Evolutionary conservation across 2,888 invertebrate genomes (phyloP).

Genomic region (Dasysyrphus albostriatus): DNA sequence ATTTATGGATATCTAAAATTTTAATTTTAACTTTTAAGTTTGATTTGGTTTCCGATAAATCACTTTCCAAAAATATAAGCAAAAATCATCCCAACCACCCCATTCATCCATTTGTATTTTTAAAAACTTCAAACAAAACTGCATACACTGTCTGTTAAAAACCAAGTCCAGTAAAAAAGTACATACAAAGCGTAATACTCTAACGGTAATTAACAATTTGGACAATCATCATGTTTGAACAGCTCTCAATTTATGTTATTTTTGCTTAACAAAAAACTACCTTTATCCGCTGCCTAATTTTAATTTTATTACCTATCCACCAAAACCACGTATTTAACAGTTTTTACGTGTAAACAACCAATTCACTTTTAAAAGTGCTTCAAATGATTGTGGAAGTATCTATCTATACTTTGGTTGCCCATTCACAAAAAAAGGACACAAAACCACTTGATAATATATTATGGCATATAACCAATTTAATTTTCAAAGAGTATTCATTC

Average conservation of each 20-base stretch:
- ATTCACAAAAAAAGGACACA: not conserved
- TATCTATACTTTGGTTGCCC: not conserved
- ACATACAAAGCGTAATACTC: not conserved
- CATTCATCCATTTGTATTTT: too few relatives aligned
- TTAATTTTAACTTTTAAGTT: too few relatives aligned
- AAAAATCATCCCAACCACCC: too few relatives aligned
- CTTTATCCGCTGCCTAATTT: slow-evolving; percentile 4
- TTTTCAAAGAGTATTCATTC: slow-evolving; percentile 9
- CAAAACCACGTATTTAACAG: slow-evolving; percentile 1
- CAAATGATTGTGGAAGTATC: not conserved
- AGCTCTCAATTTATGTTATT: not conserved
- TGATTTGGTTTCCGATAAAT: too few relatives aligned
- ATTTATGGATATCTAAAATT: too few relatives aligned
- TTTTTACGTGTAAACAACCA: not conserved
- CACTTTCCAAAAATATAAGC: too few relatives aligned
- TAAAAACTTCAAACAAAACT: too few relatives aligned
- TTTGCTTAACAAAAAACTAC: not conserved
- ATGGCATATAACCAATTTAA: slow-evolving; percentile 14
- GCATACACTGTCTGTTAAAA: too few relatives aligned
- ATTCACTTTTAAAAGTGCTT: not conserved
- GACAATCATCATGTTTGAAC: not conserved
- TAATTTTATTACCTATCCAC: not conserved
- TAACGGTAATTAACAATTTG: not conserved
- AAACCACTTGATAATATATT: slow-evolving; percentile 22
- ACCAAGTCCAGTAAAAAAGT: not conserved